Base-by-base conservation (phyloP, 2,888 invertebrate species). In the Drosophila melanocephala region DNA sequence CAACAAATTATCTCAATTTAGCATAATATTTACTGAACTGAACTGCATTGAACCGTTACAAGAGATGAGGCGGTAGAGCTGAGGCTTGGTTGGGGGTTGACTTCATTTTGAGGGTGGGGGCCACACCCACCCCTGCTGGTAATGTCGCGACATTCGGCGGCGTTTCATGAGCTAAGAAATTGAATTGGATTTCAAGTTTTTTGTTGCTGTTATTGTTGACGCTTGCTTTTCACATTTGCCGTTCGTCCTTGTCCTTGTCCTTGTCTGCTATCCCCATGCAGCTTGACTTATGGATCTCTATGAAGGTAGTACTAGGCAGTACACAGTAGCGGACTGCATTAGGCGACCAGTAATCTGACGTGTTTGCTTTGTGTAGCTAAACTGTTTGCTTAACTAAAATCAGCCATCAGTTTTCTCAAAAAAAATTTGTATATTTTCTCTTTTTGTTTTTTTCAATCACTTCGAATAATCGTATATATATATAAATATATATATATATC, bases 1-100 rank as follows among this genome's bases (percentile, higher is more conserved):
- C 89, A 89, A 86, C 87, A 86, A 86, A 89, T 86, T 86, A 87
- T 86, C 86, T 86, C 86, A 89, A 86, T 86, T 86, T 86, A 86
- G 85, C 86, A 86, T 86, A 86, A 86, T 89, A 89, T 86, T 89
- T 86, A 84, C 89, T 76, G 87, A 76, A 66, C 72, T 76, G 65
- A 89, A 86, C 89, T 86, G 89, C 87, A 89, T 89, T 89, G 84
- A 89, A 89, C 72, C 79, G 72, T 59, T 56, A 67, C 72, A 22
- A 7, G 56, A 28, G 58, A 37, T 32, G 44, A 39, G 35, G 53
- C 51, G 70, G 56, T 33, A 52, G 56, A 14, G 56, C 37, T 51
- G 30, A 22, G n/a, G 42, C 26, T 28, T 32, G 53, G 32, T 47
- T 14, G 28, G 26, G 32, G 16, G n/a, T 30, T 47, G 16, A 58